phyloP scores from a whole-genome alignment of 1,140 invertebrate species.

The Glomeris maerens region DNA sequence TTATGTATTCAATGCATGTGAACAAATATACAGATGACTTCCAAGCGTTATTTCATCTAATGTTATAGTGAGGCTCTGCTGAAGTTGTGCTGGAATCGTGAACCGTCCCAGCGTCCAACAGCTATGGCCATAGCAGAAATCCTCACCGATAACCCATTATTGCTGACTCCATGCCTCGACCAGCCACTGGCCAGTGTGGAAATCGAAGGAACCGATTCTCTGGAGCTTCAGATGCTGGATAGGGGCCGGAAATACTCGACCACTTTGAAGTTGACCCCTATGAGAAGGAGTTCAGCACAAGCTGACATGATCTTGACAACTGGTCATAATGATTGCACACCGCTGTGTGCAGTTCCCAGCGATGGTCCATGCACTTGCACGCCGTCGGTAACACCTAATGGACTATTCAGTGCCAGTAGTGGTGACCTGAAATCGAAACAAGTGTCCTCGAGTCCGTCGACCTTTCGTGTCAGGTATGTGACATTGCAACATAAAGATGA shows the following conservation, averaged over 20 bases:
- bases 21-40: too few species aligned
- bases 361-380: not conserved
- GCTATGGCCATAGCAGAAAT: slow-evolving; percentile 64
- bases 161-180: slow-evolving; percentile 63
- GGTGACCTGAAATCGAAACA: not conserved
- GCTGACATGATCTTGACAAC: not conserved
- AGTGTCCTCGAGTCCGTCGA: not conserved
- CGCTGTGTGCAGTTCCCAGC: not conserved
- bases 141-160: slow-evolving; percentile 54
- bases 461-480: not conserved
- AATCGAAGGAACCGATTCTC: slow-evolving; percentile 40
- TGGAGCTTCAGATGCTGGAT: slow-evolving; percentile 37
- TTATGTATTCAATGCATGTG: too few species aligned
- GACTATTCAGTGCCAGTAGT: not conserved
- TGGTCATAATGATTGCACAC: not conserved
- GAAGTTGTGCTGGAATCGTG: slow-evolving; percentile 57
- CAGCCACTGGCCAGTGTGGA: slow-evolving; percentile 55
- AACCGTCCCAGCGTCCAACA: slow-evolving; percentile 50
- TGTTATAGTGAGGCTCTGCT: slow-evolving; percentile 50
- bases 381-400: not conserved
- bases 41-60: too few species aligned
- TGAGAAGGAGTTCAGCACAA: too few species aligned
- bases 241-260: slow-evolving; percentile 18
- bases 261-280: not conserved
- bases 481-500: slow-evolving; percentile 1